These are phyloP conservation scores for Stenodera caucasica DNA, from an alignment of 2,888 invertebrate genomes.

Conservation along the genomic window DNA sequence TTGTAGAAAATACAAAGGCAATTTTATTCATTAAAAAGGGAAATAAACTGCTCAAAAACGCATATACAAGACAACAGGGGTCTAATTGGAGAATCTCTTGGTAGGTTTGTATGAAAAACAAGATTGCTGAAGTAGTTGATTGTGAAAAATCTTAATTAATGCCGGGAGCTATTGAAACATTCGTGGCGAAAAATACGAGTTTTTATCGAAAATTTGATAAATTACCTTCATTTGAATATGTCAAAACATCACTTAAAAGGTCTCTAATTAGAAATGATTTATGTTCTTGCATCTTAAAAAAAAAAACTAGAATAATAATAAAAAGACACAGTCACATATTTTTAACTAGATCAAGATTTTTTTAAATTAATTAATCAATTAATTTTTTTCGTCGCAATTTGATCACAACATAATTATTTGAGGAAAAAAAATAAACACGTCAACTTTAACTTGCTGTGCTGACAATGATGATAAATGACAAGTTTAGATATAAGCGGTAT, in stretches of 20 bases:
- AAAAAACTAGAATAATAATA: constrained; percentile 8
- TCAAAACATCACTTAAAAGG: constrained; percentile 75
- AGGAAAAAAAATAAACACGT: background rate
- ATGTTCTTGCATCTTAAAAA: constrained; percentile 59
- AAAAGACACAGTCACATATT: constrained; percentile 12
- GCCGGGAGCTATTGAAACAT: background rate
- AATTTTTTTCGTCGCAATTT: background rate
- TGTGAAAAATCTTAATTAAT: constrained; percentile 9
- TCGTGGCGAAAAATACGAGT: no score
- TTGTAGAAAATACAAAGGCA: constrained; percentile 30
- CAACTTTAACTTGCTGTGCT: constrained; percentile 19
- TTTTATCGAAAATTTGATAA: background rate
- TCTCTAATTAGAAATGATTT: constrained; percentile 86
- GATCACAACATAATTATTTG: background rate
- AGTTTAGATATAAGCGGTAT: constrained; percentile 41
- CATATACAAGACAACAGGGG: constrained; percentile 38
- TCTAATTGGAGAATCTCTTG: constrained; percentile 35
- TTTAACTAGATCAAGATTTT: constrained; percentile 8
- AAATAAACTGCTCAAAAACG: constrained; percentile 40
- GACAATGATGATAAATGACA: constrained; percentile 40
- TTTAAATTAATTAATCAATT: no score
- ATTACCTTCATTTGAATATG: constrained; percentile 32
- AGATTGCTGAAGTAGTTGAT: constrained; percentile 14
- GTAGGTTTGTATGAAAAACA: constrained; percentile 19
- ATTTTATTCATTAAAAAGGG: constrained; percentile 34